Evolutionary conservation across 1,140 invertebrate genomes (phyloP).

Genomic region (Drosophila kohkoa): DNA sequence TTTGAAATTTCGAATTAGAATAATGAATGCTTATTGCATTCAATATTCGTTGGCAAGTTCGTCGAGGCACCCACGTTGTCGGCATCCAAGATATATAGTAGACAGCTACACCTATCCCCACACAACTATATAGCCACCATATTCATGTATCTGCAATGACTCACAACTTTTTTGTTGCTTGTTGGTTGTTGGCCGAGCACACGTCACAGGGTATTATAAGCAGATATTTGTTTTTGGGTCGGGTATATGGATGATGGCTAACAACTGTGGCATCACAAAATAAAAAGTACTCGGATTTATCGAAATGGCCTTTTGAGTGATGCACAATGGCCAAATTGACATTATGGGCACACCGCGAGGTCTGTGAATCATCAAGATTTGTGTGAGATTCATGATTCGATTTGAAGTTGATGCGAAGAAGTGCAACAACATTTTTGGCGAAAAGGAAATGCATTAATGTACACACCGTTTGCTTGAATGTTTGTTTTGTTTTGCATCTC

Average conservation of each 20-base stretch:
- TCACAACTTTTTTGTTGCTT: conserved; percentile 26
- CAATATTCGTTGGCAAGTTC: conserved; percentile 27
- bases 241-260: conserved; percentile 21
- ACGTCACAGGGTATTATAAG: conserved; percentile 44
- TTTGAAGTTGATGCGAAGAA: conserved; percentile 55
- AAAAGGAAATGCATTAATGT: conserved; percentile 56
- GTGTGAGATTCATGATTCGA: conserved; percentile 29
- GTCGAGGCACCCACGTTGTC: conserved; percentile 22
- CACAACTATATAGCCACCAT: conserved; percentile 6
- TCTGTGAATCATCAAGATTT: conserved; percentile 62
- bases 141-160: conserved; percentile 10
- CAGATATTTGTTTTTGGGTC: not conserved
- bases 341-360: conserved; percentile 4
- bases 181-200: conserved; percentile 19
- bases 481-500: conserved; percentile 24
- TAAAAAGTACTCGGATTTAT: conserved; percentile 49
- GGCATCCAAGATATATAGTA: conserved; percentile 1
- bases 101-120: not conserved
- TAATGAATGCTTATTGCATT: conserved; percentile 31
- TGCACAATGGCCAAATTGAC: conserved; percentile 56
- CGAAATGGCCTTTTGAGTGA: conserved; percentile 44
- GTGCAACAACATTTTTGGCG: conserved; percentile 34
- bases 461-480: conserved; percentile 14
- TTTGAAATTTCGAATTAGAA: conserved; percentile 13
- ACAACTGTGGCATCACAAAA: conserved; percentile 13